Evolutionary conservation across 1,140 invertebrate species (phyloP), one percentile per base, ranked within the genome.

Genomic region (Paracyclopina nana): DNA sequence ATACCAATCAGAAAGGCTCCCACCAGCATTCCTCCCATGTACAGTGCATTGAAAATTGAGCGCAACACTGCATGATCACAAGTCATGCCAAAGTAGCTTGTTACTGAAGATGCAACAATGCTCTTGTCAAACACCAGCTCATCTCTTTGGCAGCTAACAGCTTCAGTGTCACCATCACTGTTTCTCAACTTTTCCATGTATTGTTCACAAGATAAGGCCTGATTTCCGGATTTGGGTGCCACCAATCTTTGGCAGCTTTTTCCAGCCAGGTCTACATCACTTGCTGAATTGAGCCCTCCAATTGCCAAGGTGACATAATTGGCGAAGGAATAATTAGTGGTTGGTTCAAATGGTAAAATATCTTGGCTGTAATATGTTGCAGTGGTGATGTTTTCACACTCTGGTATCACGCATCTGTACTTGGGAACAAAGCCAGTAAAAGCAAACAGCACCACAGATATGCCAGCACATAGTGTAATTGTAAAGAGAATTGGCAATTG

Each of bases 1-100:
- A 52, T 24, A 14, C 50, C 50, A 22, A 52, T 12, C 9, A 52
- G 6, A 29, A 46, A 52, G 8, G 50, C 34, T 48, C 50, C 50
- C 24, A 52, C n/a, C 1, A 52, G 41, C 50, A 52, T 52, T 1
- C 50, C 50, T n/a, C 43, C 14, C 50, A 52, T 52, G 20, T 52
- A 52, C 4, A 27, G 12, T 2, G 40, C 34, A 52, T 27, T 38
- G 24, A 24, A 44, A 4, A 43, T 45, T 27, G 20, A 6, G 3
- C 41, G 1, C 5, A 52, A n/a, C 8, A 42, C 14, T 14, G 25
- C 25, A 16, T 48, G 14, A 16, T 30, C 45, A 29, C 45, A 48
- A 16, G 30, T 28, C 11, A 22, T 28, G 27, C 45, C 45, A 44
- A 18, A 20, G 24, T 44, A 14, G 14, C 14, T 20, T 8, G 42